phyloP scores from a whole-genome alignment of 2,113 vertebrate species.

The Myotis yumanensis region DNA sequence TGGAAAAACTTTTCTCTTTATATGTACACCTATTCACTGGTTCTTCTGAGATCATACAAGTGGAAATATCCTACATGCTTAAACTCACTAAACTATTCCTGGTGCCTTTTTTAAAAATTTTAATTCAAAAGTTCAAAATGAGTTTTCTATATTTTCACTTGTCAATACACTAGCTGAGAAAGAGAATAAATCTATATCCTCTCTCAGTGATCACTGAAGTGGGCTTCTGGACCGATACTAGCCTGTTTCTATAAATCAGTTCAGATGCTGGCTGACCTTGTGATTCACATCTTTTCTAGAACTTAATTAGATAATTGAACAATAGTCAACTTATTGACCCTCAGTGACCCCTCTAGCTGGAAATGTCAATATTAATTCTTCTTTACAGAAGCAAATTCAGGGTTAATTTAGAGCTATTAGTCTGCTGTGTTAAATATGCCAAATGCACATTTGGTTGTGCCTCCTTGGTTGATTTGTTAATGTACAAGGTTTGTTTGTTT shows the following conservation, averaged over 20 bases:
- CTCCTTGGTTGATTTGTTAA: conserved; percentile 5
- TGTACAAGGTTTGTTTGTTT: neutral
- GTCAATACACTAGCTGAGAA: neutral
- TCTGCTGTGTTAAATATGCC: conserved; percentile 64
- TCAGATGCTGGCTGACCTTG: conserved; percentile 47
- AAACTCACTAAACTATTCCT: neutral
- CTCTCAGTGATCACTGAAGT: neutral
- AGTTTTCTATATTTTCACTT: neutral
- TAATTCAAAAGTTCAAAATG: neutral
- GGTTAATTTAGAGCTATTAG: conserved; percentile 65
- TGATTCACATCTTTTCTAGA: conserved; percentile 70
- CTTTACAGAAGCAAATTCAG: conserved; percentile 59
- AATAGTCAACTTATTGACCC: conserved; percentile 70
- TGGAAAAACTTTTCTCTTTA: neutral
- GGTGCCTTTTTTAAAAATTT: neutral
- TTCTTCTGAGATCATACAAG: neutral
- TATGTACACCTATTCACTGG: neutral
- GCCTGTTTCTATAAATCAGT: conserved; percentile 54
- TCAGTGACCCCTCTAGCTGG: conserved; percentile 27
- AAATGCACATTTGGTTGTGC: neutral
- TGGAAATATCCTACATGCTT: neutral
- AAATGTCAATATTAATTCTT: conserved; percentile 78
- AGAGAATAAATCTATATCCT: neutral
- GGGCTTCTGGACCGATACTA: neutral
- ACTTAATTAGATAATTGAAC: conserved; percentile 77